Percentiles rank a stretch among this genome's conserved stretches.
These are phyloP conservation scores for Psylliodes chrysocephalus DNA, from an alignment of 2,888 invertebrate species.

Conservation along the genomic window DNA sequence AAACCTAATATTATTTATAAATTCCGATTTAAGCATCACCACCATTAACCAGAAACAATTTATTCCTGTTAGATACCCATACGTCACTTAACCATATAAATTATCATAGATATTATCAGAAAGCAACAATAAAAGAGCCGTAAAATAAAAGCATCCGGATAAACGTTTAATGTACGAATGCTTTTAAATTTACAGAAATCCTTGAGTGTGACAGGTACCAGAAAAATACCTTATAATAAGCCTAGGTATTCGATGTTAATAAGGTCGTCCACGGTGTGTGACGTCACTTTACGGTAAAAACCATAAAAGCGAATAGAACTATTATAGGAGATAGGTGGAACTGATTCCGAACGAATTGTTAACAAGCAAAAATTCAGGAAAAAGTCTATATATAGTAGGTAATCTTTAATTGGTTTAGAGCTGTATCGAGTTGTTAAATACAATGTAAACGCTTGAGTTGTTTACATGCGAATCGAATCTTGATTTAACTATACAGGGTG, in stretches of 20 bases:
- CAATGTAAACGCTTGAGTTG: too few relatives aligned
- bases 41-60: background rate
- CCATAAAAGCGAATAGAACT: conserved; percentile 8
- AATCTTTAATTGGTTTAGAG: background rate
- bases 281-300: conserved; percentile 10
- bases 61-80: background rate
- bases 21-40: background rate
- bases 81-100: conserved; percentile 4
- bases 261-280: conserved; percentile 3
- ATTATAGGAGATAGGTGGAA: conserved; percentile 7
- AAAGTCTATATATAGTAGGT: background rate
- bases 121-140: background rate
- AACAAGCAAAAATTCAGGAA: conserved; percentile 1
- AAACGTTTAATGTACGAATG: conserved; percentile 13
- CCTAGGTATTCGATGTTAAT: conserved; percentile 13
- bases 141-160: conserved; percentile 13
- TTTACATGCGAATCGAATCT: too few relatives aligned
- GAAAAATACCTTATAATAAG: conserved; percentile 14
- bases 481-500: too few relatives aligned
- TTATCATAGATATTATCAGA: conserved; percentile 11
- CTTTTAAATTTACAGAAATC: conserved; percentile 13
- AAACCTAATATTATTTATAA: too few relatives aligned
- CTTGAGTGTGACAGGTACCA: conserved; percentile 19
- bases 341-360: background rate
- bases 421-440: background rate